phyloP scores from a whole-genome alignment of 1,140 invertebrate species.

The Drosophila insularis region DNA sequence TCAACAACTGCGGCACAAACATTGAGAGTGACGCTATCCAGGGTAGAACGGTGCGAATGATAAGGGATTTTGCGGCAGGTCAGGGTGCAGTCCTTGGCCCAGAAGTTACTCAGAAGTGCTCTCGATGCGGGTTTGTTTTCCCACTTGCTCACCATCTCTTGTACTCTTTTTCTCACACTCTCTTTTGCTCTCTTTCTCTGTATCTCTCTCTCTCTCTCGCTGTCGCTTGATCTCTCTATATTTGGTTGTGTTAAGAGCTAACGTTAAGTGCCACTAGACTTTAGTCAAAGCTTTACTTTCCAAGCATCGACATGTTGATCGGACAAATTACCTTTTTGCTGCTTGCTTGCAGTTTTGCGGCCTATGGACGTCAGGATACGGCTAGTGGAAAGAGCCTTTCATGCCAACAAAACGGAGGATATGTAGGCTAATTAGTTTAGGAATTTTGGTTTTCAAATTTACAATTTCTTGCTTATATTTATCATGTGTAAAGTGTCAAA shows the following conservation, averaged over 20 bases:
- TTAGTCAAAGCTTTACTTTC: constrained; percentile 46
- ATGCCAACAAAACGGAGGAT: constrained; percentile 49
- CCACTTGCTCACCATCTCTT: constrained; percentile 8
- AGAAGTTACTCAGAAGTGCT: constrained; percentile 14
- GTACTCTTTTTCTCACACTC: not conserved
- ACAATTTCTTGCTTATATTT: not conserved
- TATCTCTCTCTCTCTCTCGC: not conserved
- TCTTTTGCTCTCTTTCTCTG: not conserved
- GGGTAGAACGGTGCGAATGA: constrained; percentile 6
- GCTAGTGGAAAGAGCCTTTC: not conserved
- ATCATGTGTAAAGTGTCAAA: constrained; percentile 56
- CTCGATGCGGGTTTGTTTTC: constrained; percentile 35
- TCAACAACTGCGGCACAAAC: not conserved
- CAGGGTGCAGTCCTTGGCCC: constrained; percentile 56
- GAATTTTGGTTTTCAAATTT: not conserved
- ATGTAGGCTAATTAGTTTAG: constrained; percentile 34
- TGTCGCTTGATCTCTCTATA: constrained; percentile 10
- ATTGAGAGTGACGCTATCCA: not conserved
- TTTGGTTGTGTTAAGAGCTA: constrained; percentile 23
- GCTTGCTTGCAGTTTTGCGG: constrained; percentile 20
- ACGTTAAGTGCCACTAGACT: constrained; percentile 9
- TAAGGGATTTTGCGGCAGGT: constrained; percentile 37
- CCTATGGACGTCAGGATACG: constrained; percentile 16
- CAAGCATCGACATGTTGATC: constrained; percentile 49
- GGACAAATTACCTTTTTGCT: constrained; percentile 20